These are phyloP conservation scores for Polyommatus icarus DNA, from an alignment of 2,888 invertebrate genomes.

Conservation along the genomic window DNA sequence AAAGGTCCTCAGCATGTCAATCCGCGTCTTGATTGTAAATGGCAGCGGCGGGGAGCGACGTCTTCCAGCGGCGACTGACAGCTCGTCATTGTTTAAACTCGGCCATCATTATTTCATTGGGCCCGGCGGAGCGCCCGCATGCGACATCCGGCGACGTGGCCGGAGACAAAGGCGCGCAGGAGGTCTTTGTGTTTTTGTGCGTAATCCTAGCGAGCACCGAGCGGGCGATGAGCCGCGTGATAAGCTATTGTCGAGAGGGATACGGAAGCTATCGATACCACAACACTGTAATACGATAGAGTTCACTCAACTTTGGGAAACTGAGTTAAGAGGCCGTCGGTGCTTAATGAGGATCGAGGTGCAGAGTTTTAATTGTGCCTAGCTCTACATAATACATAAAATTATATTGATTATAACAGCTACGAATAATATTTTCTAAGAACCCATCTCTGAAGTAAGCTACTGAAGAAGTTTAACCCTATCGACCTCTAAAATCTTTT, in stretches of 20 bases:
- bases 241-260: conserved; percentile 19
- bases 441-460: background rate
- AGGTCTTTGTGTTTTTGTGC: conserved; percentile 58
- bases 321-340: background rate
- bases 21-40: conserved; percentile 41
- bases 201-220: conserved; percentile 14
- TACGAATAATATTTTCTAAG: background rate
- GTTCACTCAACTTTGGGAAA: background rate
- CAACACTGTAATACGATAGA: conserved; percentile 12
- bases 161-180: conserved; percentile 64
- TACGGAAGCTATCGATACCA: conserved; percentile 21
- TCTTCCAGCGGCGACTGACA: conserved; percentile 49
- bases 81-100: conserved; percentile 61
- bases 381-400: background rate
- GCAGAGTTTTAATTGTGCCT: background rate
- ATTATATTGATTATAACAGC: background rate
- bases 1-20: conserved; percentile 19
- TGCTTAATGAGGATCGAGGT: background rate
- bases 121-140: conserved; percentile 64
- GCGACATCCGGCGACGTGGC: conserved; percentile 70
- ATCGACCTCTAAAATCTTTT: background rate
- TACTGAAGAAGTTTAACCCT: background rate
- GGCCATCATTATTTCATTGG: conserved; percentile 71
- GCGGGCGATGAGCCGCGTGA: background rate
- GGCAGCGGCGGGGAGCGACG: conserved; percentile 43